These are phyloP conservation scores for Plebejus anna DNA, from an alignment of 2,888 invertebrate genomes.

Conservation along the genomic window DNA sequence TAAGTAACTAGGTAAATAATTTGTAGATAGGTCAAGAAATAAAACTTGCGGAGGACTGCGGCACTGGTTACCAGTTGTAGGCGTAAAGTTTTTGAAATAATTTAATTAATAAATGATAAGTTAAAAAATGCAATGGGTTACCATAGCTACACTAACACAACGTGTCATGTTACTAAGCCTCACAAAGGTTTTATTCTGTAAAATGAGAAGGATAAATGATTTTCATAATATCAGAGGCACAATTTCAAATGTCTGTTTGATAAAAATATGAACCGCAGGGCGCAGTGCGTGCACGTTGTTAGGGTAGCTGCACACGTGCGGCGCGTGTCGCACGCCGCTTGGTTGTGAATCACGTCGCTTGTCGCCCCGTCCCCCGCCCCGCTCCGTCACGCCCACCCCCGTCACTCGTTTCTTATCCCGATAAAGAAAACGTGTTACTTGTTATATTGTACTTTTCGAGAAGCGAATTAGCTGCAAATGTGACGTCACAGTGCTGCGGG, in stretches of 20 bases:
- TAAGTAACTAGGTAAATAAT: constrained; percentile 16
- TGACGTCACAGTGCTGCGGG: constrained; percentile 29
- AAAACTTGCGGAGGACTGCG: constrained; percentile 14
- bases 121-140: not conserved
- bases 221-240: not conserved
- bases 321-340: constrained; percentile 42
- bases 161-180: not conserved
- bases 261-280: not conserved
- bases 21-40: constrained; percentile 29
- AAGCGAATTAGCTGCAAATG: constrained; percentile 29
- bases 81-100: not conserved
- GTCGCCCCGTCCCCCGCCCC: constrained; percentile 37
- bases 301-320: constrained; percentile 30
- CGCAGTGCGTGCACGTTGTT: constrained; percentile 11
- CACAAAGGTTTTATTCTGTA: not conserved
- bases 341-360: constrained; percentile 70
- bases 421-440: constrained; percentile 17
- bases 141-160: not conserved
- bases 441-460: constrained; percentile 7
- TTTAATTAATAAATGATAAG: not conserved
- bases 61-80: constrained; percentile 25
- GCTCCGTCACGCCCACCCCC: constrained; percentile 6
- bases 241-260: not conserved
- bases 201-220: not conserved
- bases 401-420: not conserved